Conservation (phyloP, 2,888 invertebrate genomes). For the Polymixis lichenea region DNA sequence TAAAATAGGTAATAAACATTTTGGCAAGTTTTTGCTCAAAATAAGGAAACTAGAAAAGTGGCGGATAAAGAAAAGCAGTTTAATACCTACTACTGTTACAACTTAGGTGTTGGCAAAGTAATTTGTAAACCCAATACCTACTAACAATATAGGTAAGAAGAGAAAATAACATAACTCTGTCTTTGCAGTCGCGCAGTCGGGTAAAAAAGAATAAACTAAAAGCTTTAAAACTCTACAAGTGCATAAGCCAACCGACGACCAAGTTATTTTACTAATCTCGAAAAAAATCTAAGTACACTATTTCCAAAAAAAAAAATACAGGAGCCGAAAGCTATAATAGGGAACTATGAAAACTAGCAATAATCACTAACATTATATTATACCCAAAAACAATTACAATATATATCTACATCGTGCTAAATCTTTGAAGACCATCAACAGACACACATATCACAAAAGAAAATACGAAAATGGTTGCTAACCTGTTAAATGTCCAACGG, state of each 20-base stretch:
- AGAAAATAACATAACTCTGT: too few relatives aligned
- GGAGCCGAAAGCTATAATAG: background rate
- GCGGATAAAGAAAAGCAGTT: background rate
- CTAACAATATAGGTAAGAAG: background rate
- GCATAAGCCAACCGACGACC: background rate
- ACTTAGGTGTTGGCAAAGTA: background rate
- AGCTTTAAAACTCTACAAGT: background rate
- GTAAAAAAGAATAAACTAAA: background rate
- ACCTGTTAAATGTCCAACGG: constrained; percentile 88
- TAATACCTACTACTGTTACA: background rate
- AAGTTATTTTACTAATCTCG: background rate
- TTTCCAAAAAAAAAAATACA: background rate
- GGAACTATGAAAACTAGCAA: background rate
- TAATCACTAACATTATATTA: background rate
- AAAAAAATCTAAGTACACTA: background rate
- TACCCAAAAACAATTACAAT: background rate
- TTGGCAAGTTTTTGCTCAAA: background rate
- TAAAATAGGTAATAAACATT: background rate
- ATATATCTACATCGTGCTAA: background rate
- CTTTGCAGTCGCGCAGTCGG: too few relatives aligned
- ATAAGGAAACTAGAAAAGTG: background rate
- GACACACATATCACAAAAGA: background rate
- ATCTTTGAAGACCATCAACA: constrained; percentile 15
- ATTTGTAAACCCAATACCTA: background rate
- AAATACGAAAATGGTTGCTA: constrained; percentile 59